Conservation (phyloP, 1,140 invertebrate species). For the Papilio glaucus region DNA sequence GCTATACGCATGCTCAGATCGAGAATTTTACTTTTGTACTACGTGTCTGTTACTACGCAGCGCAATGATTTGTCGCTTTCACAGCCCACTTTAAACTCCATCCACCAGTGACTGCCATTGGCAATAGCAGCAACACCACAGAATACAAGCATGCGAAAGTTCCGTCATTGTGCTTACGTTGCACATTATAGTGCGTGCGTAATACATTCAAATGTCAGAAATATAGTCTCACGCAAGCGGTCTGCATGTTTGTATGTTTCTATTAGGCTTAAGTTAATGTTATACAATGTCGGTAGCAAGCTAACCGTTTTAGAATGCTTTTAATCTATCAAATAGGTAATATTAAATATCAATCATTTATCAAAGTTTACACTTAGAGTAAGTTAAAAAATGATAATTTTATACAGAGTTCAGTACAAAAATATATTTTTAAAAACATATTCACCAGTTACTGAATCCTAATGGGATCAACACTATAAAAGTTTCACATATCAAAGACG, state of each 20-base stretch:
- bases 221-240: not conserved
- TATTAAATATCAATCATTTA: not conserved
- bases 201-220: not conserved
- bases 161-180: not conserved
- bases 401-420: not conserved
- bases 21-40: no score
- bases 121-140: no score
- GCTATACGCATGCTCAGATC: no score
- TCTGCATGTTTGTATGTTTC: not conserved
- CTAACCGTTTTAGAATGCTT: not conserved
- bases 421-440: conserved; percentile 21
- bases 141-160: not conserved
- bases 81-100: no score
- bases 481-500: not conserved
- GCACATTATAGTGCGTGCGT: not conserved
- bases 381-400: not conserved
- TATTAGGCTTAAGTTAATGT: not conserved
- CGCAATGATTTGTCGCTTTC: no score
- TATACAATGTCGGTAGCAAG: not conserved
- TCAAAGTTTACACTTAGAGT: not conserved
- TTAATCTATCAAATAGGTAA: not conserved
- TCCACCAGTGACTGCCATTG: no score
- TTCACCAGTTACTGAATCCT: not conserved
- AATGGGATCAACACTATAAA: not conserved
- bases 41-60: no score